These are phyloP conservation scores for Anastrepha obliqua DNA, from an alignment of 1,140 invertebrate species.

Conservation along the genomic window DNA sequence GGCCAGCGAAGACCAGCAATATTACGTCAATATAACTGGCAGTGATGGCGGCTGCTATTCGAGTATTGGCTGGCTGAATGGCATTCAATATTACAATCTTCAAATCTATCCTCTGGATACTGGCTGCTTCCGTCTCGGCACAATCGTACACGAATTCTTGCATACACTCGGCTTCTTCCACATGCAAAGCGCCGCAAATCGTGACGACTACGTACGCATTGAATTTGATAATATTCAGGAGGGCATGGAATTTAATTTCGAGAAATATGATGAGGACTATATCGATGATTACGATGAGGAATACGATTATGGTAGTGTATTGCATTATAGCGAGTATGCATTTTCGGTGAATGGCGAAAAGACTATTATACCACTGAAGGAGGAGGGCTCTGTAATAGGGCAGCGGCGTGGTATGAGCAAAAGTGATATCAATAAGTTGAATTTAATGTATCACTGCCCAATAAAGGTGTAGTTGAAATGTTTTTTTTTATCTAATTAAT, in stretches of 20 bases:
- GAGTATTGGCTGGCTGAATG: slow-evolving; percentile 76
- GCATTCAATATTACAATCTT: slow-evolving; percentile 76
- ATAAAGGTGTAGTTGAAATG: neutral
- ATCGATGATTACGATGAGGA: slow-evolving; percentile 76
- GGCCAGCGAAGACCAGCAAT: slow-evolving; percentile 62
- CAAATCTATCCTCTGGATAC: slow-evolving; percentile 74
- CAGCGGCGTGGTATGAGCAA: slow-evolving; percentile 80
- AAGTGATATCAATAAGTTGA: slow-evolving; percentile 80
- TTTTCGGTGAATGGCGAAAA: slow-evolving; percentile 83
- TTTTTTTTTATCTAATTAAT: too few relatives aligned
- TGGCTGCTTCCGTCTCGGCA: slow-evolving; percentile 77
- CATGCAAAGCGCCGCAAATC: slow-evolving; percentile 79
- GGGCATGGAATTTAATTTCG: slow-evolving; percentile 76
- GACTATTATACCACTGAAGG: slow-evolving; percentile 78
- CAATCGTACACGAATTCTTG: slow-evolving; percentile 81
- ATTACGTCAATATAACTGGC: slow-evolving; percentile 67
- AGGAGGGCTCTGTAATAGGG: slow-evolving; percentile 73
- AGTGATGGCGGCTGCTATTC: slow-evolving; percentile 75
- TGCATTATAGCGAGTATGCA: slow-evolving; percentile 85
- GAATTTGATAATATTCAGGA: slow-evolving; percentile 77
- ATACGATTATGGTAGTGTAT: slow-evolving; percentile 83
- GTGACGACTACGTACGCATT: slow-evolving; percentile 79
- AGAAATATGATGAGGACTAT: slow-evolving; percentile 75
- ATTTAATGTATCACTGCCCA: slow-evolving; percentile 78
- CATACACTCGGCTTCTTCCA: slow-evolving; percentile 80